Conservation (phyloP, 2,113 vertebrate species). For the Lagopus leucura region DNA sequence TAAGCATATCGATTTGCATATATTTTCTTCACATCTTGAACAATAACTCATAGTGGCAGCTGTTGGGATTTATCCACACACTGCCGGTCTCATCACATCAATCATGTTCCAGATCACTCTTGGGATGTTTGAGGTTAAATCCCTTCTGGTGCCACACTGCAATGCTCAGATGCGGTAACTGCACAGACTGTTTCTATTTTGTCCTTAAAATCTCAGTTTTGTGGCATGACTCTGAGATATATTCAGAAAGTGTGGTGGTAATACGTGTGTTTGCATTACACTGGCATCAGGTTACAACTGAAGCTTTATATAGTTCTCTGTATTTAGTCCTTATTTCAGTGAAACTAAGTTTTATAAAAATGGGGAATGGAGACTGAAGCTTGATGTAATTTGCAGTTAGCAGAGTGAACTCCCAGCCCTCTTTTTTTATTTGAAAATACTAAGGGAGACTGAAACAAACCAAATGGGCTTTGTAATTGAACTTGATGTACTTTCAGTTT, state of each 20-base stretch:
- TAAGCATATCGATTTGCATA: background rate
- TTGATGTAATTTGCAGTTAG: background rate
- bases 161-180: background rate
- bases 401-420: background rate
- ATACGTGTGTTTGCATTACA: background rate
- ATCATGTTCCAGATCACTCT: background rate
- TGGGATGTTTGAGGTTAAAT: slow-evolving; percentile 9
- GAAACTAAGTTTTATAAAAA: background rate
- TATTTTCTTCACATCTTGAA: background rate
- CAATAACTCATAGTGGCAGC: background rate
- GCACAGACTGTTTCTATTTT: background rate
- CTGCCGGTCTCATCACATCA: slow-evolving; percentile 18
- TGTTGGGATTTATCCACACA: slow-evolving; percentile 15
- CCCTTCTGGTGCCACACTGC: background rate
- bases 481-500: background rate
- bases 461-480: background rate
- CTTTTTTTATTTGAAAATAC: background rate
- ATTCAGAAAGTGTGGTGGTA: background rate
- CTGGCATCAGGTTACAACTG: background rate
- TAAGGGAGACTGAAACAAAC: background rate
- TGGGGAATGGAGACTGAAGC: background rate
- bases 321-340: background rate
- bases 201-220: background rate
- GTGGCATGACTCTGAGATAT: background rate
- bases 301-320: background rate